Conservation (phyloP, 2,113 vertebrate genomes). For the Triplophysa dalaica region DNA sequence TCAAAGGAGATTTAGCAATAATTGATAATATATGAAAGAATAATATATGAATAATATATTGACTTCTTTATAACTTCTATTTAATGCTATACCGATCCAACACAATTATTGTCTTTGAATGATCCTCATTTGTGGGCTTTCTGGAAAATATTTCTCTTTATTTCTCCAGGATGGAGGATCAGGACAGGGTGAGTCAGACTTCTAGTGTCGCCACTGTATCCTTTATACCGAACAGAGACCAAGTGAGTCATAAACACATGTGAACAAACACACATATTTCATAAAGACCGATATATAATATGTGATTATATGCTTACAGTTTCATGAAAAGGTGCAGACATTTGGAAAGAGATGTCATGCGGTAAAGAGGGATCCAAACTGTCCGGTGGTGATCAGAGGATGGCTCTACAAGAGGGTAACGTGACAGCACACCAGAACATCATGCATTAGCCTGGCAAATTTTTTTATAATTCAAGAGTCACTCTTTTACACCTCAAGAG, state of each 20-base stretch:
- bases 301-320: conserved; percentile 54
- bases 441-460: neutral
- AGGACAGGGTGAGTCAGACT: conserved; percentile 76
- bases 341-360: conserved; percentile 86
- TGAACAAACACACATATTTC: neutral
- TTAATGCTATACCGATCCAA: too few species aligned
- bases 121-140: too few species aligned
- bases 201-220: conserved; percentile 80
- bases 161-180: conserved; percentile 74
- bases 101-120: too few species aligned
- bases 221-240: conserved; percentile 67
- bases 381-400: conserved; percentile 83
- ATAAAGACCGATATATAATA: neutral
- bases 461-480: too few species aligned
- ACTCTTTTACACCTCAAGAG: too few species aligned
- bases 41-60: too few species aligned
- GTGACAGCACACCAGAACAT: neutral
- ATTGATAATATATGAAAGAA: too few species aligned
- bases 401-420: conserved; percentile 90
- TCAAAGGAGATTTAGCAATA: too few species aligned
- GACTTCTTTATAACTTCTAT: too few species aligned
- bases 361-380: conserved; percentile 84
- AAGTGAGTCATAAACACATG: neutral
- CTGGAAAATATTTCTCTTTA: neutral
- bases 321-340: conserved; percentile 77